Evolutionary conservation across 2,113 vertebrate genomes (phyloP).

Genomic region (Spilogale gracilis): DNA sequence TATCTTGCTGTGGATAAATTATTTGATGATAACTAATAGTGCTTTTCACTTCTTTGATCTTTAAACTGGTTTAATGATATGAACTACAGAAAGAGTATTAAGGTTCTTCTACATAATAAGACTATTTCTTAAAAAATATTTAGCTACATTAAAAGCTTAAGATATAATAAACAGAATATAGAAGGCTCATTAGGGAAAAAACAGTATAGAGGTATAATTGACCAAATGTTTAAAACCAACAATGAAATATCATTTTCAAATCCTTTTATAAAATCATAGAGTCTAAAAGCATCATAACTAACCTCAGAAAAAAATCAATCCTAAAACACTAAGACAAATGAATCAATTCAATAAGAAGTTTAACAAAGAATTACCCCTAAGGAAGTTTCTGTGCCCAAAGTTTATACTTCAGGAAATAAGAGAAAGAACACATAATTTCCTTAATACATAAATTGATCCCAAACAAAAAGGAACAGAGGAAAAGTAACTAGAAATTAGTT

Average conservation of each 20-base stretch:
- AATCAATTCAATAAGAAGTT: neutral
- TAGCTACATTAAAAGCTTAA: neutral
- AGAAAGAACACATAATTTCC: neutral
- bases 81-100: neutral
- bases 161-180: neutral
- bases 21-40: neutral
- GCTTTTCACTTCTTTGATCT: neutral
- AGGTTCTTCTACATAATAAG: neutral
- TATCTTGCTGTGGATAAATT: constrained; percentile 27
- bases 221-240: neutral
- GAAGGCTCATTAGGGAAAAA: too few species aligned
- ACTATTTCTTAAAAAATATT: neutral
- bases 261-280: neutral
- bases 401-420: neutral
- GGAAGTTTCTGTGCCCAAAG: neutral
- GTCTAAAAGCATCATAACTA: neutral
- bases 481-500: neutral
- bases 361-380: neutral
- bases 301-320: neutral
- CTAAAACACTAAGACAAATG: neutral
- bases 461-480: neutral
- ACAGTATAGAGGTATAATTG: neutral
- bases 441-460: neutral
- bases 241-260: neutral
- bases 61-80: neutral